phyloP scores from a whole-genome alignment of 2,888 invertebrate genomes.

The Aphodius sticticus region DNA sequence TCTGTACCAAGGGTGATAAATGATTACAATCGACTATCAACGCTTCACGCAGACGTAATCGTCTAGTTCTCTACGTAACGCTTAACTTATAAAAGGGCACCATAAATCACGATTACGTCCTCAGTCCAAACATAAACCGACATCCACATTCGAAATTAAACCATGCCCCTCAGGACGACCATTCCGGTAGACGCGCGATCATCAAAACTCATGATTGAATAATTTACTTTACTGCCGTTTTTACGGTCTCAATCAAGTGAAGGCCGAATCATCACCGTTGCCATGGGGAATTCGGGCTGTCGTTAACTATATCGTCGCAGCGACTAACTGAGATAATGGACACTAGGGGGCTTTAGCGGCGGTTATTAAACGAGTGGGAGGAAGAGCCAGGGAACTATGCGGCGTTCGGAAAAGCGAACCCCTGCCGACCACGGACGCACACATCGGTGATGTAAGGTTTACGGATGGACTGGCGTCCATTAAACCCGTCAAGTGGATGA shows the following conservation, averaged over 20 bases:
- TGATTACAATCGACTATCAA: too few species aligned
- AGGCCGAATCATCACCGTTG: not conserved
- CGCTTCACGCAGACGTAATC: too few species aligned
- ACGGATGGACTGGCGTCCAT: not conserved
- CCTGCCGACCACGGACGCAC: not conserved
- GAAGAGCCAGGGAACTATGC: not conserved
- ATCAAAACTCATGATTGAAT: conserved; percentile 4
- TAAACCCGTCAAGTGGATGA: not conserved
- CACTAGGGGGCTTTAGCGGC: not conserved
- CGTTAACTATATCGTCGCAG: not conserved
- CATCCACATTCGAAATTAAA: not conserved
- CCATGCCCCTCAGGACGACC: not conserved
- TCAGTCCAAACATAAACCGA: not conserved
- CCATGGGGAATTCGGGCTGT: not conserved
- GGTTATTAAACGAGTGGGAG: not conserved
- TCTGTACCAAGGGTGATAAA: too few species aligned
- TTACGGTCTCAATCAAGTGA: not conserved
- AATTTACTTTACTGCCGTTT: not conserved
- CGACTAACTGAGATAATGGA: not conserved
- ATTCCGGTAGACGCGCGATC: not conserved
- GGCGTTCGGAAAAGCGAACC: not conserved
- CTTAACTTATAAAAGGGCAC: not conserved
- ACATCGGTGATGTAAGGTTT: not conserved
- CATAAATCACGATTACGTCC: not conserved
- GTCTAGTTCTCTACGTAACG: too few species aligned